Base-by-base conservation (phyloP, 2,797 vertebrate species). In the Zenarchopterus dispar region DNA sequence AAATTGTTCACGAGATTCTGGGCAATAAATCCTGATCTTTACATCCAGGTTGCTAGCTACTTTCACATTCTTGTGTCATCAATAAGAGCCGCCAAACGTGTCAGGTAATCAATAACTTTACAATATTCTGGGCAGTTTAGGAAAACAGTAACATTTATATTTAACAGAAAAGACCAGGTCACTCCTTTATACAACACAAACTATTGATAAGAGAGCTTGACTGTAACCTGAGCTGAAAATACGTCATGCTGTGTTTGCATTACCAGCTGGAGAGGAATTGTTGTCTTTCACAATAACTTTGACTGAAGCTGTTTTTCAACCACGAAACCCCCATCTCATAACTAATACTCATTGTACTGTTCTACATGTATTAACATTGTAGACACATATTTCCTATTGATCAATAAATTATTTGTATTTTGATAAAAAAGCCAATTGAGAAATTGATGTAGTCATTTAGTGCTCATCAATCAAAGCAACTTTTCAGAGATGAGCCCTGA, bases 1-100 rank as follows among this genome's bases (percentile, higher is more conserved):
- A 99, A 99, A 99, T 98, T 99, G 97, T 99, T 97, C 95, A 94
- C 96, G 95, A 96, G 97, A 97, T 98, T 95, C 94, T 92, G 92
- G 91, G 96, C 95, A 94, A 98, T 99, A 99, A 98, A 99, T 99
- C 95, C 95, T 95, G 94, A 96, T 98, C 97, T 96, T 96, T 96
- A 95, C 95, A 96, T 94, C 94, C 95, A 95, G 95, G 94, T 94
- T 93, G 90, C 93, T 88, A 85, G 94, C 96, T 96, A 95, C 94
- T 97, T 98, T 96, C 96, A 95, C 95, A 97, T 97, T 97, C 95
- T 95, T 87, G 88, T 78, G 82, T 93, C 96, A 97, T 99, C 96
- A 96, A 98, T 98, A 97, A 96, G 91, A 91, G 86, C 92, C 89
- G 93, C 94, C 93, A 93, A 94, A 94, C 91, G 88, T 90, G 94